Evolutionary conservation across 2,797 vertebrate genomes (phyloP), one percentile per base, ranked within the genome.

Genomic region (Sebastolobus alascanus): DNA sequence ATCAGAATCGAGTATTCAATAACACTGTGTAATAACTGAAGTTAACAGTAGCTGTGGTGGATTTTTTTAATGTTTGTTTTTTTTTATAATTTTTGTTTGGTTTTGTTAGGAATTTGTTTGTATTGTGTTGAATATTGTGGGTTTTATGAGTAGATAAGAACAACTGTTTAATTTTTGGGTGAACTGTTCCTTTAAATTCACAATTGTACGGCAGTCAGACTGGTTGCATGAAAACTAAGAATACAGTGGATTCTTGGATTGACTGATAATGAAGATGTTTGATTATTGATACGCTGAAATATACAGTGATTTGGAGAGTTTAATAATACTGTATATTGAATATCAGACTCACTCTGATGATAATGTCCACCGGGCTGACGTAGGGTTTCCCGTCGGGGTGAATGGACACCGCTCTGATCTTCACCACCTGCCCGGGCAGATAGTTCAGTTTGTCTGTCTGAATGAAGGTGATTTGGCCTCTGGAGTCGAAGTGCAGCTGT

Each of bases 381-480:
- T 59, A 31, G 1, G 95, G 93, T 16, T 80, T 94, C 43, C 92
- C 89, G 2, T 94, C 86, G 1, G 64, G 79, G 5, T 65, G 64
- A 2, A 96, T 2, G 54, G 90, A 88, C 68, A 96, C 82, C 0
- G 69, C 89, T 25, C 95, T 79, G 80, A 96, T 92, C 71, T 90
- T 94, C 58, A 96, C 94, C 16, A 0, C 8, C 87, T 96, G 93
- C 11, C 94, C 93, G 0, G 95, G 93, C 40, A 65, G 87, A 73
- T 96, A 96, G 11, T 56, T 73, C 16, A 13, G 2, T 56, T 93
- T 95, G 94, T 96, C 95, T 0, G 94, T 96, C 86, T 96, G 96
- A 8, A 96, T 93, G 72, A 96, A 92, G 61, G 87, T 90, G 65
- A 81, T 84, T 9, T 86, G 14, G 56, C 56, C 68, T 43, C 76